Conservation (phyloP, 2,888 invertebrate genomes). For the Anthophora plumipes region DNA sequence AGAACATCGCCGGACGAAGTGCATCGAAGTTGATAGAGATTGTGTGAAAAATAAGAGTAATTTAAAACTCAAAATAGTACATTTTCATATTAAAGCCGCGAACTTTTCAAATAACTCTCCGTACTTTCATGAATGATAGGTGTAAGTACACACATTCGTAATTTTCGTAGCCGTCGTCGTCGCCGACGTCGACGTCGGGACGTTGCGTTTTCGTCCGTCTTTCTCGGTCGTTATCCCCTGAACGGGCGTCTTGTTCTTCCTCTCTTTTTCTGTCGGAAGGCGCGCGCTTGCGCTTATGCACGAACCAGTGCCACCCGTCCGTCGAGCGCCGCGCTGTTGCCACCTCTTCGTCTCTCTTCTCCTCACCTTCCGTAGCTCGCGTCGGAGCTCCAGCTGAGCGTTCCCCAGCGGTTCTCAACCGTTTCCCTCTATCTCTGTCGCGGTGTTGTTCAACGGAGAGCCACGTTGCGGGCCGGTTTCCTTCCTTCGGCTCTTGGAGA, state of each 20-base stretch:
- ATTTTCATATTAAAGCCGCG: too few relatives aligned
- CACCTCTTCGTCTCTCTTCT: constrained; percentile 75
- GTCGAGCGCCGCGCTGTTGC: constrained; percentile 80
- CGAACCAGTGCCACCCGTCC: constrained; percentile 74
- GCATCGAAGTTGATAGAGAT: too few relatives aligned
- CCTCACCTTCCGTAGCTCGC: constrained; percentile 63
- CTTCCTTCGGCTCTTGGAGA: constrained; percentile 7
- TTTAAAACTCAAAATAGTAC: too few relatives aligned
- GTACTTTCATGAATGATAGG: too few relatives aligned
- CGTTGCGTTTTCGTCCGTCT: constrained; percentile 45
- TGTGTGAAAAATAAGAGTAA: too few relatives aligned
- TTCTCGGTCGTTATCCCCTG: constrained; percentile 39
- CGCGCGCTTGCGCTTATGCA: constrained; percentile 60
- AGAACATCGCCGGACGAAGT: too few relatives aligned
- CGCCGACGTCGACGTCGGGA: not conserved
- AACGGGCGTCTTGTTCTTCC: constrained; percentile 45
- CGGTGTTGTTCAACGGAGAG: not conserved
- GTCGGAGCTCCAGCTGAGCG: constrained; percentile 77
- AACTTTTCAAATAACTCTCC: too few relatives aligned
- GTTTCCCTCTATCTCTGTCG: not conserved
- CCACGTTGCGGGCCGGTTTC: constrained; percentile 40
- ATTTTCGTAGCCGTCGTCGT: not conserved
- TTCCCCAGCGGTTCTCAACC: constrained; percentile 75
- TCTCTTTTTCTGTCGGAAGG: constrained; percentile 54
- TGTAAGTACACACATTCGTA: constrained; percentile 12